Evolutionary conservation across 2,797 vertebrate species (phyloP), one percentile per base, ranked within the genome.

Genomic region (Dendrocincla fuliginosa): DNA sequence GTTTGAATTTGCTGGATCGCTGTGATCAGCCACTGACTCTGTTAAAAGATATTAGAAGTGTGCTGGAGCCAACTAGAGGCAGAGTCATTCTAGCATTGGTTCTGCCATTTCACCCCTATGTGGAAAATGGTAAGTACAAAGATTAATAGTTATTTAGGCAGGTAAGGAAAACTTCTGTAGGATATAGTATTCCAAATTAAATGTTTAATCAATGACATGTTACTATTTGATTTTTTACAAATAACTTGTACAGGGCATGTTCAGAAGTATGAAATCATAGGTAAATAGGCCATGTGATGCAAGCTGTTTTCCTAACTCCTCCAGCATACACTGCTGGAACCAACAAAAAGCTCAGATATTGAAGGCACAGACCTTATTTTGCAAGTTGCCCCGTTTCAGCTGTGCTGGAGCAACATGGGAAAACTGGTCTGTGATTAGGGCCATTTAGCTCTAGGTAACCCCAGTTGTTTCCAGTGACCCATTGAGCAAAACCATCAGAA

Each of bases 1-100:
- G 99, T 96, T 98, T 99, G 97, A 99, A 99, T 96, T 98, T 99
- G 96, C 97, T 99, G 95, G 99, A 99, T 96, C 99, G 99, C 83
- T 99, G 99, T 84, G 99, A 99, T 33, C 98, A 99, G 53, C 99
- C 99, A 32, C 95, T 99, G 81, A 98, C 97, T 52, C 98, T 99
- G 55, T 98, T 99, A 96, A 98, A 93, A 94, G 98, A 99, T 96
- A 99, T 99, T 94, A 98, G 97, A 93, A 98, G 95, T 39, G 98
- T 99, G 3, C 98, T 99, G 76, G 98, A 99, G 89, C 99, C 99
- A 19, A 98, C 97, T 56, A 98, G 98, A 25, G 99, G 99, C 93
- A 98, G 99, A 73, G 98, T 99, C 84, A 95, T 99, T 88, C 97
- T 99, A 73, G 99, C 99, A 5, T 97, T 98, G 10, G 99, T 99